Base-by-base conservation (phyloP, 2,888 invertebrate genomes). In the Sialis fuliginosa region DNA sequence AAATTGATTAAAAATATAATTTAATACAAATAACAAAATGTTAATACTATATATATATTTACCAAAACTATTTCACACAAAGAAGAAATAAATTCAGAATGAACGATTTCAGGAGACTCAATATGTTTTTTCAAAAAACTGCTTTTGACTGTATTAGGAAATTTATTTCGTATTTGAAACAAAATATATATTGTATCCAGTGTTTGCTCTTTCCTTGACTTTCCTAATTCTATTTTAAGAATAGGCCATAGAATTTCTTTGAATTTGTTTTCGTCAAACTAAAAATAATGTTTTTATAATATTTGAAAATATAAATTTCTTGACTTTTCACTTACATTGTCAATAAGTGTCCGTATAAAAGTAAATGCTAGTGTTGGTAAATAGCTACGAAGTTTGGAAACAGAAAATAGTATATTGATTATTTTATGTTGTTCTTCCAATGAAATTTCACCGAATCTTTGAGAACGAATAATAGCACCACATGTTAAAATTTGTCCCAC, bases 401-500 rank as follows among this genome's bases (percentile, higher is more conserved):
- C 72, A 43, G 61, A 60, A 30, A 77, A 54, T 22, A 72, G 54
- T 40, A 63, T 58, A 50, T 68, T 62, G 5, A 72, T 52, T 30
- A 74, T 56, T 56, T 66, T 61, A 44, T 60, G 60, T 49, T 72
- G 63, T 31, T 75, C 70, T 44, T 77, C 74, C 31, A 54, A 54
- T 1, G 67, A 62, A 52, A 67, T 66, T 52, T 67, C 67, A 2
- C 64, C 52, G 54, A 81, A 70, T 44, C 74, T 63, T 13, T 72
- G 74, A 1, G 84, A 79, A 44, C 79, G 71, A 49, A 85, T 71
- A 33, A 83, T 58, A 4, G 84, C 79, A 22, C 81, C 80, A 58
- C 79, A 81, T 1, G 75, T 70, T 54, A 86, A 65, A 50, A 86
- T 76, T 57, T 78, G 76, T 1, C 86, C 86, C 22, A 77, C 72